Percentiles rank a stretch among this genome's conserved stretches.
Conservation (phyloP, 1,140 invertebrate genomes). For the Globodera rostochiensis region DNA sequence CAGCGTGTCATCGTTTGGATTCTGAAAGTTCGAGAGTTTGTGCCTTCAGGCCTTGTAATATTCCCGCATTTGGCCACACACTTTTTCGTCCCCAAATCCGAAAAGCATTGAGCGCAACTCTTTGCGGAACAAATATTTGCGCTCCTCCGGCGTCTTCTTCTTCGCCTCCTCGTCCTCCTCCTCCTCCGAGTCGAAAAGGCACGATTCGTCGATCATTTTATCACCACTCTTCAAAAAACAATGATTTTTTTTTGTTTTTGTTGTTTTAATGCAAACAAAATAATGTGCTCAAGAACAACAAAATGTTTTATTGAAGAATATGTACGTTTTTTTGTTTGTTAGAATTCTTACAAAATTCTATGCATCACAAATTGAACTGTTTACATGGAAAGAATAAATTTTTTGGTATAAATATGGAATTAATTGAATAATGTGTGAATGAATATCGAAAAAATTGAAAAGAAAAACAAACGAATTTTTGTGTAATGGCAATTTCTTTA, state of each 20-base stretch:
- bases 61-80: not conserved
- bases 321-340: too few species aligned
- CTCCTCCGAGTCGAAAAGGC: constrained; percentile 43
- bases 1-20: constrained; percentile 97
- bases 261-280: not conserved
- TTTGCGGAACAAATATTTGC: constrained; percentile 44
- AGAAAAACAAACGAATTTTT: not conserved
- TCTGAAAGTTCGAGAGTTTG: constrained; percentile 70
- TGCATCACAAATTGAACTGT: too few species aligned
- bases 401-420: not conserved
- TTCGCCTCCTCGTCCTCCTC: constrained; percentile 41
- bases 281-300: not conserved
- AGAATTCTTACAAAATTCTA: too few species aligned
- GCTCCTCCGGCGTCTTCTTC: constrained; percentile 49
- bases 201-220: constrained; percentile 35
- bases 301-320: too few species aligned
- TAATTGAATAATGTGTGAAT: not conserved
- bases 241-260: not conserved
- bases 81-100: constrained; percentile 92
- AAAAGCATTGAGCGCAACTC: constrained; percentile 95
- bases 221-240: not conserved
- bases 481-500: too few species aligned
- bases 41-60: not conserved
- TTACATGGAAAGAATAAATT: not conserved
- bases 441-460: not conserved